Conservation (phyloP, 2,888 invertebrate species). For the Ellobium chinense region DNA sequence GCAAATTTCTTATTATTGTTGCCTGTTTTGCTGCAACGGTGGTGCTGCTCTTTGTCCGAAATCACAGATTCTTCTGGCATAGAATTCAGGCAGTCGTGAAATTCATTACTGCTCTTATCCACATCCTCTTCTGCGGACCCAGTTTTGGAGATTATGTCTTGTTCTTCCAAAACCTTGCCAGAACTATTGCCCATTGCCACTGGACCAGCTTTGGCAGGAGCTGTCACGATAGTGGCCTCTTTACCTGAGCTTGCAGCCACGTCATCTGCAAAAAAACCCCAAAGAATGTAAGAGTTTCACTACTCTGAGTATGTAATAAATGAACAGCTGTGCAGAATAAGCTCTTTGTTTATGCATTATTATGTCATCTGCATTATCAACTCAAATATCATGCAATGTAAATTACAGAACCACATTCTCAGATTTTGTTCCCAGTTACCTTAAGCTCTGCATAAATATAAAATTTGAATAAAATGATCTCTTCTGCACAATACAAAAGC, state of each 20-base stretch:
- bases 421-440: too few relatives aligned
- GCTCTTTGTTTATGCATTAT: too few relatives aligned
- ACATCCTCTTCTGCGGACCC: background rate
- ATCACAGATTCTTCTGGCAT: slow-evolving; percentile 6
- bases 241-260: background rate
- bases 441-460: too few relatives aligned
- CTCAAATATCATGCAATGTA: too few relatives aligned
- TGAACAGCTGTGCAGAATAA: too few relatives aligned
- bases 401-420: too few relatives aligned
- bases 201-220: background rate
- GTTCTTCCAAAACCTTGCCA: background rate
- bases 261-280: slow-evolving; percentile 1
- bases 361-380: too few relatives aligned
- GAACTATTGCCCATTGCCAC: slow-evolving; percentile 38
- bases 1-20: background rate
- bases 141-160: background rate
- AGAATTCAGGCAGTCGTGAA: slow-evolving; percentile 18
- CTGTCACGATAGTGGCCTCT: background rate
- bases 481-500: too few relatives aligned
- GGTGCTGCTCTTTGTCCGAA: background rate
- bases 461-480: too few relatives aligned
- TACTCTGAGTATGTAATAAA: too few relatives aligned
- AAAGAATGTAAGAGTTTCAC: too few relatives aligned
- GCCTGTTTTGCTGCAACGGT: background rate
- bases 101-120: slow-evolving; percentile 29